Percentiles rank a stretch among this genome's conserved stretches.
phyloP scores from a whole-genome alignment of 2,797 vertebrate genomes.

The Alfaro cultratus region DNA sequence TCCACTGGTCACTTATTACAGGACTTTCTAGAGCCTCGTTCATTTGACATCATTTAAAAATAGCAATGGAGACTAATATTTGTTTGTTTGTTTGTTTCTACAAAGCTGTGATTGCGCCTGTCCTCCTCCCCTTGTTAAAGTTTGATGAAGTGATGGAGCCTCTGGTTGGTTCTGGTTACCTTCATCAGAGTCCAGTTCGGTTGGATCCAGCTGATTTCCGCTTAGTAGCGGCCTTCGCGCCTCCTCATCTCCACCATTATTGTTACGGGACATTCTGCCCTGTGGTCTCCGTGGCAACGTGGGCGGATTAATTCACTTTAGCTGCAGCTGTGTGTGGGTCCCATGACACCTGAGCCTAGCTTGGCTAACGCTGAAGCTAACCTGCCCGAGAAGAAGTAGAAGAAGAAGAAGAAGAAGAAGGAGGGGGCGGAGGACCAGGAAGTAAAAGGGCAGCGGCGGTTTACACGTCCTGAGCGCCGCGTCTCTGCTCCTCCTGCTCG shows the following conservation, averaged over 20 bases:
- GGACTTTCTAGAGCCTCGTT: too few species aligned
- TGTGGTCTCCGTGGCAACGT: slow-evolving; percentile 3
- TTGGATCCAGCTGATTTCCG: background rate
- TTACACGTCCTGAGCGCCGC: slow-evolving; percentile 17
- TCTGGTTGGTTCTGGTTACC: slow-evolving; percentile 47
- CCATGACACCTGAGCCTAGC: slow-evolving; percentile 30
- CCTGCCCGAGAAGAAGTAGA: slow-evolving; percentile 22
- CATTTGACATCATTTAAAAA: too few species aligned
- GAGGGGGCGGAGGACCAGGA: slow-evolving; percentile 71
- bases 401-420: slow-evolving; percentile 67
- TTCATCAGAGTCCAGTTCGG: slow-evolving; percentile 62
- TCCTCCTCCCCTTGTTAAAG: too few species aligned
- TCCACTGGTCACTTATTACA: too few species aligned
- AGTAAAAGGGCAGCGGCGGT: slow-evolving; percentile 50
- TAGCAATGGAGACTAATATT: too few species aligned
- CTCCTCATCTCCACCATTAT: slow-evolving; percentile 42
- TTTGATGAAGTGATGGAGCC: too few species aligned
- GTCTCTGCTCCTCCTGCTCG: slow-evolving; percentile 15
- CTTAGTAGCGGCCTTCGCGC: slow-evolving; percentile 67
- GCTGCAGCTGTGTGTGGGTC: slow-evolving; percentile 10
- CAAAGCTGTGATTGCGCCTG: too few species aligned
- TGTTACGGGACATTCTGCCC: slow-evolving; percentile 50
- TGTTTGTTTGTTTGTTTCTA: too few species aligned
- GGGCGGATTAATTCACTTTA: background rate
- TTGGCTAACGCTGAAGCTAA: slow-evolving; percentile 48